phyloP scores from a whole-genome alignment of 1,140 invertebrate genomes.

The Asbolus verrucosus region DNA sequence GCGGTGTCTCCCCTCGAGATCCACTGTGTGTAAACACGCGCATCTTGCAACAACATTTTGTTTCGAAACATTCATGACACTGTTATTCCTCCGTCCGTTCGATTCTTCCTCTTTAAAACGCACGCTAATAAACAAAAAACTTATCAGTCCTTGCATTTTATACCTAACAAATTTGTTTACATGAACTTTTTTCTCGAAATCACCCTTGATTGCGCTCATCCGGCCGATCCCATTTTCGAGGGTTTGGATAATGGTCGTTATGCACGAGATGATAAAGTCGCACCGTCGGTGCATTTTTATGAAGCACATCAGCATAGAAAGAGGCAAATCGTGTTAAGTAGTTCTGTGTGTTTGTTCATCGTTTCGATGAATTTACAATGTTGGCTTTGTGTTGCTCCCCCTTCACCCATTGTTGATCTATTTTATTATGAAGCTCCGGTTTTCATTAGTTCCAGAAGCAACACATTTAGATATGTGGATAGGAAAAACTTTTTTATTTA shows the following conservation, averaged over 20 bases:
- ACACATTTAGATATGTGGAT: conserved; percentile 1
- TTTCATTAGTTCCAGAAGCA: conserved; percentile 34
- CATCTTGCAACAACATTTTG: conserved; percentile 28
- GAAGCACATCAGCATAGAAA: conserved; percentile 8
- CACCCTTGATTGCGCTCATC: too few species aligned
- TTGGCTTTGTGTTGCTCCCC: conserved; percentile 16
- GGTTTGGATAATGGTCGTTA: too few species aligned
- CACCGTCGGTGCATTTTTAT: not conserved
- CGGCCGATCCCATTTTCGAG: too few species aligned
- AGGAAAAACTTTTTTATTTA: conserved; percentile 17
- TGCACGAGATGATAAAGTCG: not conserved
- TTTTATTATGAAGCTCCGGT: conserved; percentile 23
- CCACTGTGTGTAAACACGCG: conserved; percentile 11
- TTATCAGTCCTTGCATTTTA: too few species aligned
- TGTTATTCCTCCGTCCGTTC: not conserved
- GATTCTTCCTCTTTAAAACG: not conserved
- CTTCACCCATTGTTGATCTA: conserved; percentile 29
- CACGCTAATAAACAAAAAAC: too few species aligned
- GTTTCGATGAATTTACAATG: conserved; percentile 37
- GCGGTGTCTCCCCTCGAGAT: conserved; percentile 15
- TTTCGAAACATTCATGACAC: not conserved
- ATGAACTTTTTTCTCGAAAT: too few species aligned
- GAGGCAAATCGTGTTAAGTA: conserved; percentile 35
- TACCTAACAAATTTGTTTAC: too few species aligned
- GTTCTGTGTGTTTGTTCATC: conserved; percentile 8